Evolutionary conservation across 2,888 invertebrate species (phyloP), one percentile per base, ranked within the genome.

Genomic region (Ypsolopha scabrella): DNA sequence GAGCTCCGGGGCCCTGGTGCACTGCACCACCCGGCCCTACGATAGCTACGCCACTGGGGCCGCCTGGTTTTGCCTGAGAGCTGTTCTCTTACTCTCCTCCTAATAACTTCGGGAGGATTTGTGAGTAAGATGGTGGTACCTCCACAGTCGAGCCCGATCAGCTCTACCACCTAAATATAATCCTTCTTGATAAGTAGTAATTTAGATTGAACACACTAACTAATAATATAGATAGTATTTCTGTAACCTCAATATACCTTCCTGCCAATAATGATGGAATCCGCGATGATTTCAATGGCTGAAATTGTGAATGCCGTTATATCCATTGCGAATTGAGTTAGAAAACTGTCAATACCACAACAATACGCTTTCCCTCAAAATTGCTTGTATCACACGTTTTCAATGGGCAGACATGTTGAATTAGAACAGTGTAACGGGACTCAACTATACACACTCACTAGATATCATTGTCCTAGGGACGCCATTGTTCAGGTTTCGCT

Each of bases 301-400:
- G 38, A 56, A 58, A 56, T 59, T 47, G 47, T 52, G 57, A 57
- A 58, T 53, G 53, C 51, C 62, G 63, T 65, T 65, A 63, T 52
- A 24, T 24, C 24, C 24, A 24, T 24, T 24, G 8, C 41, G 51
- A 58, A 60, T 60, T 50, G 41, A 56, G 57, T 58, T 57, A 57
- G 57, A 56, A 50, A 54, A n/a, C 24, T 24, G 45, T 60, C 54
- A 55, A 58, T 60, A 56, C 13, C 34, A 37, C 44, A 41, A 52
- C 51, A 53, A 52, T 53, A 62, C 67, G 68, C 70, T 71, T 70
- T 70, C 70, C 60, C 67, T 58, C 48, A 54, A 62, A 62, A 58
- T 59, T 53, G 51, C 50, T 50, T 53, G 24, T 53, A 56, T 57
- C 54, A 54, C 53, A 54, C 48, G 54, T 55, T 55, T 48, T 58